A percentile compares a stretch with the other conserved stretches of the same genome.
Evolutionary conservation across 2,888 invertebrate genomes (phyloP).

Genomic region (Tenodera sinensis): DNA sequence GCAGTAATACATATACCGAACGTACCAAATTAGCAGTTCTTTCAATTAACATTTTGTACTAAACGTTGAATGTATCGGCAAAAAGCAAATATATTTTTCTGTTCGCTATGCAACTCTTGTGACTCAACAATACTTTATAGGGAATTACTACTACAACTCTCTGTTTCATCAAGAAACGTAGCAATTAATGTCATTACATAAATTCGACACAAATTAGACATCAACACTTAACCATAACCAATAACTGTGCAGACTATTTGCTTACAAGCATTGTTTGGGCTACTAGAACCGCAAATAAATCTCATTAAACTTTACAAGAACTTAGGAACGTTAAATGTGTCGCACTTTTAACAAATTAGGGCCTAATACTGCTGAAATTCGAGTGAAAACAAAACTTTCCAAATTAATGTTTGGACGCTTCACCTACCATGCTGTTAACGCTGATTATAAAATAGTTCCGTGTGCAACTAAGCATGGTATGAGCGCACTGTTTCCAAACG

Average conservation of each 20-base stretch:
- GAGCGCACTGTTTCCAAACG: background rate
- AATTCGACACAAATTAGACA: background rate
- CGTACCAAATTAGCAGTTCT: background rate
- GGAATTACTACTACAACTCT: background rate
- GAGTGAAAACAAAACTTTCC: constrained; percentile 18
- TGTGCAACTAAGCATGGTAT: background rate
- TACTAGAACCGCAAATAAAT: background rate
- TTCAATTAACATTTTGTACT: background rate
- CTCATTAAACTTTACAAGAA: background rate
- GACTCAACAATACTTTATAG: too few species aligned
- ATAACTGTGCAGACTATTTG: background rate
- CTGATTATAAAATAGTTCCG: constrained; percentile 31
- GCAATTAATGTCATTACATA: background rate
- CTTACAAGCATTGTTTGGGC: background rate
- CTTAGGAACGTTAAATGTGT: background rate
- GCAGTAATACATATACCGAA: too few species aligned
- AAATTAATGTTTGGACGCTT: constrained; percentile 34
- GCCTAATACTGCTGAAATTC: background rate
- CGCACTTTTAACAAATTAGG: background rate
- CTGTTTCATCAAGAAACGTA: background rate
- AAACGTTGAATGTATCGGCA: background rate
- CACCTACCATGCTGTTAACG: constrained; percentile 32
- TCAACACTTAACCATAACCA: background rate
- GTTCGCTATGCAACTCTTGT: too few species aligned
- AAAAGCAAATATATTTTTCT: too few species aligned